Conservation (phyloP, 2,113 vertebrate genomes). For the Falco punctatus region DNA sequence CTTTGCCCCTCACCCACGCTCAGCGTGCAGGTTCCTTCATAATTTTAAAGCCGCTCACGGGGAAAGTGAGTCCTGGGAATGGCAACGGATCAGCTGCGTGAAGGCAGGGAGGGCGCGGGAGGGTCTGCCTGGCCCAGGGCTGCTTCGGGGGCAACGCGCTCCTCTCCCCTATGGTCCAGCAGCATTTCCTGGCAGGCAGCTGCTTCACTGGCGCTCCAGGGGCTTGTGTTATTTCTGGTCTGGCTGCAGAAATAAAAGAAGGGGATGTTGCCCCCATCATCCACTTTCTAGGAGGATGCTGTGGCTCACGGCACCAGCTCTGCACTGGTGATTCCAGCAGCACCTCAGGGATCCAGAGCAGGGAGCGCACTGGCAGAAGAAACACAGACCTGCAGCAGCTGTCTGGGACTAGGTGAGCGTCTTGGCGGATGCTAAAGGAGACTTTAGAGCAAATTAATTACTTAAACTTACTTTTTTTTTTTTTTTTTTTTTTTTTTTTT, state of each 20-base stretch:
- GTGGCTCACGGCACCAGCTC: neutral
- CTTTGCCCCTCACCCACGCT: neutral
- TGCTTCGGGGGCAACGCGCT: accelerated
- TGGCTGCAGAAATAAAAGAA: neutral
- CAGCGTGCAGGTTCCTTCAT: neutral
- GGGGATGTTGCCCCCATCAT: neutral
- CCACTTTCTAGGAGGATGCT: neutral
- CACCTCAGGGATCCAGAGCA: neutral
- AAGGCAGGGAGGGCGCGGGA: neutral
- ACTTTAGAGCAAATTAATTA: neutral
- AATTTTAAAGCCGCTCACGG: accelerated
- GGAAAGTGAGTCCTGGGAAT: neutral
- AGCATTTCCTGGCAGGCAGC: neutral
- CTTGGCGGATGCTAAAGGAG: neutral
- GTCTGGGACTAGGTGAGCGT: accelerated
- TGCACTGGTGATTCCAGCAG: neutral
- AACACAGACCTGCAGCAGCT: neutral
- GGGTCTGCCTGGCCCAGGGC: neutral
- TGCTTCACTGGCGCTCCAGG: neutral
- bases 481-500: neutral
- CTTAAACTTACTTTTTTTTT: neutral
- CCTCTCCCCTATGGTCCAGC: neutral
- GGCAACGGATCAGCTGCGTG: neutral
- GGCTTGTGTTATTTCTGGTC: neutral
- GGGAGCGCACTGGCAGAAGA: neutral